These are phyloP conservation scores for Nemurella pictetii DNA, from an alignment of 2,888 invertebrate species.

Conservation along the genomic window DNA sequence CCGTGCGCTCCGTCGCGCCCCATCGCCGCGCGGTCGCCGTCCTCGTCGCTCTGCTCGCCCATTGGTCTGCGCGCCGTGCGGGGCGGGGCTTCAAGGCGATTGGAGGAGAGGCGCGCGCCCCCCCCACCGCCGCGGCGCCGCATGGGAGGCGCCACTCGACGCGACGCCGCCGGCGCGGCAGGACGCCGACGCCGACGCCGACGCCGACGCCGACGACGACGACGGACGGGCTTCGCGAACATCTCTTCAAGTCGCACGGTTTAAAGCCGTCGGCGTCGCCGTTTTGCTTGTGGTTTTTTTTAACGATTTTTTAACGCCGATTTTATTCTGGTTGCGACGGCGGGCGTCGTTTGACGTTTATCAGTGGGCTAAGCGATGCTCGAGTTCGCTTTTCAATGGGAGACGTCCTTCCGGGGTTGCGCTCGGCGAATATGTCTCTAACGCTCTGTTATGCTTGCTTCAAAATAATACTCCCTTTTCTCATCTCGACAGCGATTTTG, in stretches of 20 bases:
- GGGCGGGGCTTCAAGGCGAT: background rate
- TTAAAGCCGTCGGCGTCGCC: background rate
- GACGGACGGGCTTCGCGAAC: background rate
- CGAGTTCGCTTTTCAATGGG: no score
- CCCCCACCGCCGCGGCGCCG: background rate
- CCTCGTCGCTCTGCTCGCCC: background rate
- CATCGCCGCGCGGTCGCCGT: slow-evolving; percentile 50
- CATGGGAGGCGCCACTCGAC: background rate
- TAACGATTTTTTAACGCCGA: background rate
- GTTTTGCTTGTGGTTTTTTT: background rate
- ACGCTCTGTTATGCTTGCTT: no score
- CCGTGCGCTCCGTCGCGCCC: slow-evolving; percentile 44
- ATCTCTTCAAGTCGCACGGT: background rate
- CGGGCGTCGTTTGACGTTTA: background rate
- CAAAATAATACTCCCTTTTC: no score
- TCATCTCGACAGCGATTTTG: no score
- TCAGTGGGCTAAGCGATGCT: no score
- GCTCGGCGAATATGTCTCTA: no score
- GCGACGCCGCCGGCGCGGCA: slow-evolving; percentile 37
- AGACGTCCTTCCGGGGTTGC: no score
- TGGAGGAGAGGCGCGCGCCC: slow-evolving; percentile 28
- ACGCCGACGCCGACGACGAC: background rate
- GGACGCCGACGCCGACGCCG: slow-evolving; percentile 39
- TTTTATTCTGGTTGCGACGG: background rate
- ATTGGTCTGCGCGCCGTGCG: slow-evolving; percentile 34